Evolutionary conservation across 2,888 invertebrate genomes (phyloP).

Genomic region (Monoplex corrugatus): DNA sequence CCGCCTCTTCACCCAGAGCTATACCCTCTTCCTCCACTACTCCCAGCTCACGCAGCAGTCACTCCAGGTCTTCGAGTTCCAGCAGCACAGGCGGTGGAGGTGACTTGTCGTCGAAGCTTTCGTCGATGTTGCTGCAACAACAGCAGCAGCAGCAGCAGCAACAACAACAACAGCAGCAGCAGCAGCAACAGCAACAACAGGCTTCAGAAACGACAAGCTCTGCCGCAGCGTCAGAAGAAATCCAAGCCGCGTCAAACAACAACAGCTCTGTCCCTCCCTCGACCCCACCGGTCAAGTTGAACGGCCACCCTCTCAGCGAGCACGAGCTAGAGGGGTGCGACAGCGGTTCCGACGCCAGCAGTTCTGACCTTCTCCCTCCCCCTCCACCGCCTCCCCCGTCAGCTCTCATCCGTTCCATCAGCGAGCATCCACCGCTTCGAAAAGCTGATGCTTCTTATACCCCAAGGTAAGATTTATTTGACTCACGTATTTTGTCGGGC

Average conservation of each 20-base stretch:
- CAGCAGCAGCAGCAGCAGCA: constrained; percentile 13
- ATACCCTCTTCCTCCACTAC: not conserved
- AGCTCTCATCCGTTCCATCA: not conserved
- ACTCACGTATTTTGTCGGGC: no score
- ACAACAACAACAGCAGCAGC: not conserved
- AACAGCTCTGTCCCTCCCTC: not conserved
- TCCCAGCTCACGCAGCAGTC: not conserved
- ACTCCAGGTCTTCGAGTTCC: not conserved
- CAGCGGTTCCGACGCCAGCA: not conserved
- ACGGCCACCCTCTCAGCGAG: constrained; percentile 28
- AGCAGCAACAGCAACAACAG: not conserved
- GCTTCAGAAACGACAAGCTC: no score
- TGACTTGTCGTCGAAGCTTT: not conserved
- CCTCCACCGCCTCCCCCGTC: constrained; percentile 33
- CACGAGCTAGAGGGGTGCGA: not conserved
- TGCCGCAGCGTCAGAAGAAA: not conserved
- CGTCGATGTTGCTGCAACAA: not conserved
- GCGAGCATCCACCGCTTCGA: not conserved
- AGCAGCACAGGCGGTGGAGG: not conserved
- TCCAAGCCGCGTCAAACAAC: not conserved
- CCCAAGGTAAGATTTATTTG: not conserved
- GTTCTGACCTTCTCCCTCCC: not conserved
- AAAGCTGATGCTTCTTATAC: constrained; percentile 34
- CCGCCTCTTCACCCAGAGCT: no score
- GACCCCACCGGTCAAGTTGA: not conserved